Evolutionary conservation across 2,888 invertebrate genomes (phyloP).

Genomic region (Eucriotettix oculatus): DNA sequence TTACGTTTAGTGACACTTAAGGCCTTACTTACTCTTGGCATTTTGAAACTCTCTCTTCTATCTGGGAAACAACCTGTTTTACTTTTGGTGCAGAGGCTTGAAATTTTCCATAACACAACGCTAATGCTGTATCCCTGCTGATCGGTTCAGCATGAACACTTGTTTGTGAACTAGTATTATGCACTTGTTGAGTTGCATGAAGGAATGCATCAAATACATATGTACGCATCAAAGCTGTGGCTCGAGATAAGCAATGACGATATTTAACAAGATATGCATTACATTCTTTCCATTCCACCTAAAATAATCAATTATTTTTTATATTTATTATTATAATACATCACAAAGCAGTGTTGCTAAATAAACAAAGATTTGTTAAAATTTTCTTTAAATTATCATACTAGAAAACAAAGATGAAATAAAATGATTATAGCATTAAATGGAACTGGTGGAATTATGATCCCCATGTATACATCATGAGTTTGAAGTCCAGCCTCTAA

Average conservation of each 20-base stretch:
- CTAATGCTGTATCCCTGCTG: constrained; percentile 52
- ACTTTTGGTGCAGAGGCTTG: constrained; percentile 80
- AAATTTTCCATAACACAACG: constrained; percentile 86
- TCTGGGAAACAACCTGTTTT: constrained; percentile 59
- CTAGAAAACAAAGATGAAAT: too few relatives aligned
- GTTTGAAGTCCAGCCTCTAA: too few relatives aligned
- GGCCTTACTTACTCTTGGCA: constrained; percentile 3
- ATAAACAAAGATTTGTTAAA: too few relatives aligned
- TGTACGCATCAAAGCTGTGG: constrained; percentile 60
- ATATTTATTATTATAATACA: not conserved
- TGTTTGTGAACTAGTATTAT: constrained; percentile 25
- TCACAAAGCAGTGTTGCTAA: too few relatives aligned
- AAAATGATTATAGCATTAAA: too few relatives aligned
- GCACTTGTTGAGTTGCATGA: constrained; percentile 61
- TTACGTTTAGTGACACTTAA: too few relatives aligned
- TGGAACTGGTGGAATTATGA: too few relatives aligned
- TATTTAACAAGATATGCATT: constrained; percentile 66
- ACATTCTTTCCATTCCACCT: constrained; percentile 76
- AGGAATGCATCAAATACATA: constrained; percentile 61
- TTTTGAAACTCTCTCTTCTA: constrained; percentile 57
- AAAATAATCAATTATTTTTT: constrained; percentile 17
- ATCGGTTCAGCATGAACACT: constrained; percentile 17
- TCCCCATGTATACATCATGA: too few relatives aligned
- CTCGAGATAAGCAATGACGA: constrained; percentile 65
- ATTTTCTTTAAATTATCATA: too few relatives aligned